A percentile compares a stretch with the other conserved stretches of the same genome.
Evolutionary conservation across 2,797 vertebrate species (phyloP).

Genomic region (Muscicapa striata): DNA sequence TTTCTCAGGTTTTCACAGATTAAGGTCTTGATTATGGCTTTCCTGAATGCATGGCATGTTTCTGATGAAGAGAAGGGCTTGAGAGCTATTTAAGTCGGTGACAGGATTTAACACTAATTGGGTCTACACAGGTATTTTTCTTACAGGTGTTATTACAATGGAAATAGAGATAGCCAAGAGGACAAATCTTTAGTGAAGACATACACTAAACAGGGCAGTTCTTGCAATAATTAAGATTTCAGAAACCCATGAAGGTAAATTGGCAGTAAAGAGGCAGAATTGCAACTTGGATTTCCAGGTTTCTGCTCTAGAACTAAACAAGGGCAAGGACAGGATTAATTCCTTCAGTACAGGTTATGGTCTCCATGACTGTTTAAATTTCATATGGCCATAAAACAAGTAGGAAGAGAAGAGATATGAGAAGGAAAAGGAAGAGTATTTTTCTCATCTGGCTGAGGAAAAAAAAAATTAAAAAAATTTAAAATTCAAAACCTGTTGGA

Average conservation of each 20-base stretch:
- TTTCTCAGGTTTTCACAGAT: neutral
- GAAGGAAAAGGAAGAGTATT: neutral
- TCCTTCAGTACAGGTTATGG: neutral
- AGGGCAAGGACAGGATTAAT: neutral
- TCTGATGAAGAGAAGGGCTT: neutral
- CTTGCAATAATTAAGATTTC: constrained; percentile 21
- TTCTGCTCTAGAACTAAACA: neutral
- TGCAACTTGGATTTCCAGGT: neutral
- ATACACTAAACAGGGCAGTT: neutral
- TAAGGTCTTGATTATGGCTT: neutral
- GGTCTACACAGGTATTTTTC: neutral
- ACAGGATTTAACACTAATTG: neutral
- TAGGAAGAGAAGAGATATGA: neutral
- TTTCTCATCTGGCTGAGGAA: fast-evolving
- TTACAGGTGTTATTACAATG: neutral
- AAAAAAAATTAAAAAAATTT: too few species aligned
- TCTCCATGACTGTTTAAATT: neutral
- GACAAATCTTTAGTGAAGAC: neutral
- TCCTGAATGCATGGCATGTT: neutral
- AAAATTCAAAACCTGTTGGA: neutral
- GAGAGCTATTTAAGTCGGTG: neutral
- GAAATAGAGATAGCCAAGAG: neutral
- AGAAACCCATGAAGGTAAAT: neutral
- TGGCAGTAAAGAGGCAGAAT: neutral
- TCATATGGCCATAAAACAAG: neutral